A percentile compares a stretch with the other conserved stretches of the same genome.
These are phyloP conservation scores for Poeciliopsis presidionis DNA, from an alignment of 2,797 vertebrate species.

Conservation along the genomic window DNA sequence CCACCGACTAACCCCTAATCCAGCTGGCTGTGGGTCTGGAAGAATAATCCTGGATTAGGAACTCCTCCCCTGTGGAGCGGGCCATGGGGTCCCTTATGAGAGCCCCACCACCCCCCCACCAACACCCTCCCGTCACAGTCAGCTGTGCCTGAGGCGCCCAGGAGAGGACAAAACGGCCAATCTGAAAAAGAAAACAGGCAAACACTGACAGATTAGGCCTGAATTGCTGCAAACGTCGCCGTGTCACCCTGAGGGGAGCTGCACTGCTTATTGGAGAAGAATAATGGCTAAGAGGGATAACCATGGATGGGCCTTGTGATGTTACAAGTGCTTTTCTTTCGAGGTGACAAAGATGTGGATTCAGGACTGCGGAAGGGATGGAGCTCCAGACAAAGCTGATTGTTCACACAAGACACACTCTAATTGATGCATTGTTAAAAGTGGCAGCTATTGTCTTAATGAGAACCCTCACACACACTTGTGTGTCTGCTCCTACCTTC, in stretches of 20 bases:
- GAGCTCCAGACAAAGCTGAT: conserved; percentile 52
- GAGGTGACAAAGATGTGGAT: conserved; percentile 63
- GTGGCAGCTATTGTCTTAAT: conserved; percentile 52
- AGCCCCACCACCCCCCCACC: conserved; percentile 1
- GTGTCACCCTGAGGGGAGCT: conserved; percentile 71
- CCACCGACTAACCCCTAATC: conserved; percentile 73
- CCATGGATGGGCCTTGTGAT: conserved; percentile 54
- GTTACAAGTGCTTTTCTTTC: conserved; percentile 65
- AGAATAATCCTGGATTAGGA: conserved; percentile 80
- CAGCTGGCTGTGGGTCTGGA: conserved; percentile 71
- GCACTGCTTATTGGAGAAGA: conserved; percentile 62
- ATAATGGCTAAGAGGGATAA: conserved; percentile 72
- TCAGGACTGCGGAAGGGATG: conserved; percentile 24
- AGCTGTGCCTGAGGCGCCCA: conserved; percentile 71
- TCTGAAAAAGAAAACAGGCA: conserved; percentile 57
- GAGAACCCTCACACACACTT: conserved; percentile 8
- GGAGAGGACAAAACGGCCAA: conserved; percentile 51
- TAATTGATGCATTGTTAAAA: conserved; percentile 57
- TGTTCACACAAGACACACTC: conserved; percentile 44
- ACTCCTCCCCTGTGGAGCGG: conserved; percentile 60
- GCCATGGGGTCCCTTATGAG: conserved; percentile 60
- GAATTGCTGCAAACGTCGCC: conserved; percentile 60
- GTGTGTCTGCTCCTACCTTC: conserved; percentile 23
- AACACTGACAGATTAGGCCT: conserved; percentile 71
- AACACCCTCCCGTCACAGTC: conserved; percentile 27